A percentile compares a stretch with the other conserved stretches of the same genome.
These are phyloP conservation scores for Tipula lateralis DNA, from an alignment of 2,888 invertebrate species.

Conservation along the genomic window DNA sequence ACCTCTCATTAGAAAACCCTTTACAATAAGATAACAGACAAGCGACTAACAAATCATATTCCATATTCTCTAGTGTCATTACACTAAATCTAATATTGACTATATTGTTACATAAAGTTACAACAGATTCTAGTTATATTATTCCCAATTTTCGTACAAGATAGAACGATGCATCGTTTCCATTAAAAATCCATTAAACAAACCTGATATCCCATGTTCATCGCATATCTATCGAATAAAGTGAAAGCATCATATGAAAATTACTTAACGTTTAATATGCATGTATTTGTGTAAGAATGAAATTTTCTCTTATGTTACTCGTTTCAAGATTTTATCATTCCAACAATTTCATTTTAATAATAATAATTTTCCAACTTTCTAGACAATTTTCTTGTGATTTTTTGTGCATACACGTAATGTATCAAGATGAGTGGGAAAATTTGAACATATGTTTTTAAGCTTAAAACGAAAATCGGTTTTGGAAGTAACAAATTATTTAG, in stretches of 20 bases:
- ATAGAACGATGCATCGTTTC: neutral
- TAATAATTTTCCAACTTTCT: neutral
- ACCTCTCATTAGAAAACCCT: too few species aligned
- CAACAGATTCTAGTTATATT: too few species aligned
- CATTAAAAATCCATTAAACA: neutral
- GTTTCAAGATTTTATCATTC: neutral
- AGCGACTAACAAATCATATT: too few species aligned
- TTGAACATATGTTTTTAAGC: neutral
- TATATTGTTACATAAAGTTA: too few species aligned
- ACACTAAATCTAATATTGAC: too few species aligned
- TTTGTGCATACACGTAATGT: neutral
- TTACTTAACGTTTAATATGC: neutral
- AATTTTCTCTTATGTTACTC: neutral
- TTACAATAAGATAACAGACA: too few species aligned
- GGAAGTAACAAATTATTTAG: too few species aligned
- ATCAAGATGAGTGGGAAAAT: neutral
- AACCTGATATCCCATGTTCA: neutral
- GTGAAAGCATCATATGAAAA: neutral
- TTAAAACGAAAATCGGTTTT: neutral
- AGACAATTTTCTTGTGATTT: neutral
- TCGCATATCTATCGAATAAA: neutral
- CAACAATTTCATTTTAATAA: slow-evolving; percentile 8
- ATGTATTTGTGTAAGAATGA: neutral
- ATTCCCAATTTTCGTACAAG: too few species aligned
- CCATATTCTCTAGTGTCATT: too few species aligned